Conservation (phyloP, 1,140 invertebrate genomes). For the Drosophila persimilis region DNA sequence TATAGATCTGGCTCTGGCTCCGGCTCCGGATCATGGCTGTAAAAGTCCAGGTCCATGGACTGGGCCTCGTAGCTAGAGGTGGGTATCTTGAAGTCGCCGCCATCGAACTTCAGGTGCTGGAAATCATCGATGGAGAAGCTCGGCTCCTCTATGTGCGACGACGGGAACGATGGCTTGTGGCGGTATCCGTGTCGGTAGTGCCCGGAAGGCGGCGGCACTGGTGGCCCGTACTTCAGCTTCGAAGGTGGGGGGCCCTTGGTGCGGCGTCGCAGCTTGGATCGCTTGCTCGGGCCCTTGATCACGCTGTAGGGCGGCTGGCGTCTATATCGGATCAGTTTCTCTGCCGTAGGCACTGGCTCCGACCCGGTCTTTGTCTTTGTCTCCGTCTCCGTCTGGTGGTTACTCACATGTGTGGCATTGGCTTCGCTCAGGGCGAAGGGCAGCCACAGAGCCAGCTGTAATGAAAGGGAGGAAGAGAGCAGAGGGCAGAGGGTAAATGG, state of each 20-base stretch:
- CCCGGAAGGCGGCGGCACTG: constrained; percentile 36
- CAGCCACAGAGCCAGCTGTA: constrained; percentile 37
- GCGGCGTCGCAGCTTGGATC: constrained; percentile 56
- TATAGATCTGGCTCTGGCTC: constrained; percentile 47
- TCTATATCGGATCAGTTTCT: constrained; percentile 62
- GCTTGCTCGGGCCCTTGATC: constrained; percentile 27
- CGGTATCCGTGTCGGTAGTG: constrained; percentile 37
- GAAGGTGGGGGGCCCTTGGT: constrained; percentile 52
- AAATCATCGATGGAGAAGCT: constrained; percentile 66
- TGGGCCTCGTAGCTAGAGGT: constrained; percentile 71
- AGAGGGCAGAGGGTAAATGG: constrained; percentile 25
- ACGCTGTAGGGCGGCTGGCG: constrained; percentile 53
- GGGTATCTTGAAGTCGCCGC: constrained; percentile 62
- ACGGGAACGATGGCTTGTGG: constrained; percentile 39
- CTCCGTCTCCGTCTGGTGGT: background rate
- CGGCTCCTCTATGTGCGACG: constrained; percentile 48
- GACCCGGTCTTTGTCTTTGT: constrained; percentile 4
- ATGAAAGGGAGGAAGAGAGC: constrained; percentile 1
- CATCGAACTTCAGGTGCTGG: constrained; percentile 71
- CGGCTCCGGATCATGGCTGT: constrained; percentile 51
- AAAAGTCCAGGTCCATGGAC: constrained; percentile 76
- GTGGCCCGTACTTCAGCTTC: constrained; percentile 68
- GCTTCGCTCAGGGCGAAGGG: constrained; percentile 32
- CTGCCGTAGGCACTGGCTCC: constrained; percentile 45
- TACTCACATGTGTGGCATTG: constrained; percentile 22